A percentile compares a stretch with the other conserved stretches of the same genome.
Evolutionary conservation across 2,113 vertebrate species (phyloP).

Genomic region (Azemiops feae): DNA sequence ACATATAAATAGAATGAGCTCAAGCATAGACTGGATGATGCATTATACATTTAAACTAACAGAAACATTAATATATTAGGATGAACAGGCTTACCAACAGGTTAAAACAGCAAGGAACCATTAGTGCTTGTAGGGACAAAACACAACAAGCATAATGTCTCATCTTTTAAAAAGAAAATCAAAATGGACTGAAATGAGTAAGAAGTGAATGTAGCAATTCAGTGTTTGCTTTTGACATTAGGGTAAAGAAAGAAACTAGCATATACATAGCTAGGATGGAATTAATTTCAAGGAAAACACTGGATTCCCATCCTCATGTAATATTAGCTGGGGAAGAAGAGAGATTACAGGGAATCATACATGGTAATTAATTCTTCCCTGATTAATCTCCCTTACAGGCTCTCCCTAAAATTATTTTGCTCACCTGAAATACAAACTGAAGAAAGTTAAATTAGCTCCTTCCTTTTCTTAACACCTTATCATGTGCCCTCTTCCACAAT

Average conservation of each 20-base stretch:
- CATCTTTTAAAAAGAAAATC: constrained; percentile 73
- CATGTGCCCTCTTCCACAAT: background rate
- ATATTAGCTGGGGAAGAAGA: background rate
- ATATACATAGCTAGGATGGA: background rate
- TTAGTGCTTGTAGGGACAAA: constrained; percentile 88
- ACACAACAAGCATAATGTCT: constrained; percentile 84
- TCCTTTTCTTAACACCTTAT: background rate
- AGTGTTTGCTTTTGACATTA: constrained; percentile 56
- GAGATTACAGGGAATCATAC: background rate
- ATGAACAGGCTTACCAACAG: constrained; percentile 90
- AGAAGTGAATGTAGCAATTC: constrained; percentile 64
- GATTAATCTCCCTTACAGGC: background rate
- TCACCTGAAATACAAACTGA: background rate
- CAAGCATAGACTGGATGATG: constrained; percentile 88
- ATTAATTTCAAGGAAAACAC: background rate
- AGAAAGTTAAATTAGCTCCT: background rate
- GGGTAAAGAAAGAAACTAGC: constrained; percentile 20
- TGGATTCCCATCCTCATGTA: background rate
- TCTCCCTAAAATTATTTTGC: background rate
- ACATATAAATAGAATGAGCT: constrained; percentile 73
- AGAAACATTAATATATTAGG: constrained; percentile 81
- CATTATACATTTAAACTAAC: constrained; percentile 87
- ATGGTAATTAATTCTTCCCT: background rate
- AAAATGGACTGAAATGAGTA: constrained; percentile 20
- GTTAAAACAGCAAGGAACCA: constrained; percentile 82